phyloP scores from a whole-genome alignment of 2,888 invertebrate genomes.

The Xestia ashworthii region DNA sequence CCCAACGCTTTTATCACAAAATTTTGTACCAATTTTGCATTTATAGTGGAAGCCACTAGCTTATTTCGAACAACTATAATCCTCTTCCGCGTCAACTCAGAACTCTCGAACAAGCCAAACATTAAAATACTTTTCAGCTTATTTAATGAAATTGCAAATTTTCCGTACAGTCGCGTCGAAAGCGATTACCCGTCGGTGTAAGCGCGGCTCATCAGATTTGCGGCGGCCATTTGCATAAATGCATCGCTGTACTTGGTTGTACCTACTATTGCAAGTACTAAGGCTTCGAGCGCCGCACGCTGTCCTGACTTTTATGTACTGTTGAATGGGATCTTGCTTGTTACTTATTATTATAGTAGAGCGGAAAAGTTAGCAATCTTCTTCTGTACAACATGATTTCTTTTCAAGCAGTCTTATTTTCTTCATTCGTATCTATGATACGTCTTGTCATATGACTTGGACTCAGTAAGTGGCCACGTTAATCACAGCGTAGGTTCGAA shows the following conservation, averaged over 20 bases:
- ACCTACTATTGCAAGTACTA: constrained; percentile 14
- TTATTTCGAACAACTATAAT: constrained; percentile 38
- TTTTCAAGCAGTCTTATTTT: neutral
- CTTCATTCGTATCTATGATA: neutral
- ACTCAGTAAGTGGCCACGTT: neutral
- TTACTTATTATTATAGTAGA: constrained; percentile 13
- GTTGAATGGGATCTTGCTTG: constrained; percentile 3
- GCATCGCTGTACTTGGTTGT: constrained; percentile 48
- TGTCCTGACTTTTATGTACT: constrained; percentile 12
- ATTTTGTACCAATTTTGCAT: neutral
- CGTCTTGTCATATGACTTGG: neutral
- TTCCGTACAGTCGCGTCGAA: constrained; percentile 52
- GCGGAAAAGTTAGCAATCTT: neutral
- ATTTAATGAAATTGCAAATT: constrained; percentile 64
- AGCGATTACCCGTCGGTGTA: constrained; percentile 61
- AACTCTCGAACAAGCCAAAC: constrained; percentile 47
- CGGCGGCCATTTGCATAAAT: constrained; percentile 62
- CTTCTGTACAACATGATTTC: neutral
- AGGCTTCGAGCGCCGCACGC: constrained; percentile 7
- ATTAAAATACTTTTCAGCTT: constrained; percentile 62
- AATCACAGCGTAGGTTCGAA: neutral
- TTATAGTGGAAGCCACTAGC: constrained; percentile 10
- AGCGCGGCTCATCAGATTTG: constrained; percentile 64
- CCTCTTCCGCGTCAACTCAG: constrained; percentile 24
- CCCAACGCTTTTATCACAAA: neutral